Percentiles rank a stretch among this genome's conserved stretches.
Evolutionary conservation across 2,888 invertebrate genomes (phyloP).

Genomic region (Unio pictorum): DNA sequence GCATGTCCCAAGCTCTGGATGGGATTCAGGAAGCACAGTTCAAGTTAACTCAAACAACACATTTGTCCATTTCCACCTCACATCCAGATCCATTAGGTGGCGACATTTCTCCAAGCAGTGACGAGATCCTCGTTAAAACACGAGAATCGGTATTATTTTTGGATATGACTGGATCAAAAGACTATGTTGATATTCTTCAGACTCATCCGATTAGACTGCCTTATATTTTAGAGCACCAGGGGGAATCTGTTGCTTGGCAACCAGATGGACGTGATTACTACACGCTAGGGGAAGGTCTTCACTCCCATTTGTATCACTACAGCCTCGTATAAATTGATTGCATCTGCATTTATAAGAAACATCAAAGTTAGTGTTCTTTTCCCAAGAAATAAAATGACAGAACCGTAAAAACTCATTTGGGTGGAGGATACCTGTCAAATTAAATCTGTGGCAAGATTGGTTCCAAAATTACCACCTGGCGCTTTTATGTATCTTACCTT

Average conservation of each 20-base stretch:
- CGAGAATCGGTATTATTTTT: conserved; percentile 17
- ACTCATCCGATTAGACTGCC: conserved; percentile 25
- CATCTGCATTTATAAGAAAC: too few relatives aligned
- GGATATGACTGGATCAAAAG: conserved; percentile 25
- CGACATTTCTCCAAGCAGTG: conserved; percentile 38
- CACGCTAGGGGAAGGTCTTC: conserved; percentile 33
- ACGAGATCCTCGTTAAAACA: conserved; percentile 16
- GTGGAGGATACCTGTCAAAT: too few relatives aligned
- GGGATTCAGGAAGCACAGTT: conserved; percentile 23
- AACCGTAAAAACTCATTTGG: too few relatives aligned
- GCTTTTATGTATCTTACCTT: too few relatives aligned
- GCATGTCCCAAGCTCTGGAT: conserved; percentile 27
- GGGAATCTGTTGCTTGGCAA: conserved; percentile 39
- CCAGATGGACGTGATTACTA: conserved; percentile 32
- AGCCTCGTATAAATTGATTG: too few relatives aligned
- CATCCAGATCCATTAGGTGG: conserved; percentile 34
- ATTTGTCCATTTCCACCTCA: conserved; percentile 14
- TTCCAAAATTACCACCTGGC: too few relatives aligned
- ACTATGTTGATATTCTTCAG: conserved; percentile 14
- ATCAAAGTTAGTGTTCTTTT: too few relatives aligned
- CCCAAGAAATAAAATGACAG: too few relatives aligned
- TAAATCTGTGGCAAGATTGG: too few relatives aligned
- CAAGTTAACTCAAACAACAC: conserved; percentile 18
- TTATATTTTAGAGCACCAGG: conserved; percentile 31
- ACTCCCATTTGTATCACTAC: conserved; percentile 31